Evolutionary conservation across 2,888 invertebrate species (phyloP).

Genomic region (Harpagoxenus sublaevis): DNA sequence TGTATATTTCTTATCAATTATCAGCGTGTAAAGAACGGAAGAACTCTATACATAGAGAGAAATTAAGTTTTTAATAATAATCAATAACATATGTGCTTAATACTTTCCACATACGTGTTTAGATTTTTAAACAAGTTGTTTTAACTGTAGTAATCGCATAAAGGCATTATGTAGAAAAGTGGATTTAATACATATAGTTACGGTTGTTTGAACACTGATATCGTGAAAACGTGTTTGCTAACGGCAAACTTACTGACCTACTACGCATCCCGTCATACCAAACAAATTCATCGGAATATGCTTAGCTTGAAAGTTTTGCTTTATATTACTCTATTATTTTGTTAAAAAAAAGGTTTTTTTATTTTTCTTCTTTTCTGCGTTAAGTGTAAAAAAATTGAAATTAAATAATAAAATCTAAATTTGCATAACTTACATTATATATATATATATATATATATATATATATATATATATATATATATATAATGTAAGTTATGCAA

Average conservation of each 20-base stretch:
- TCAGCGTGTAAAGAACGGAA: not conserved
- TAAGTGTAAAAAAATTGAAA: not conserved
- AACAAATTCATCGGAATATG: slow-evolving; percentile 5
- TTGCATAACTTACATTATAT: too few relatives aligned
- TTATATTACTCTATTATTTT: not conserved
- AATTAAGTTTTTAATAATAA: slow-evolving; percentile 13
- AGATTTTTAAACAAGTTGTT: not conserved
- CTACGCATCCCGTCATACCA: slow-evolving; percentile 55
- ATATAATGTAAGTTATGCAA: too few relatives aligned
- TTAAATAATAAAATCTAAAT: not conserved
- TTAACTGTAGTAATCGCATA: not conserved
- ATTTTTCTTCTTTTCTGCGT: not conserved
- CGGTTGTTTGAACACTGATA: slow-evolving; percentile 20
- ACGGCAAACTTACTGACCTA: slow-evolving; percentile 81
- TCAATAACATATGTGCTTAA: not conserved
- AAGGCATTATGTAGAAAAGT: not conserved
- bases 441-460: too few relatives aligned
- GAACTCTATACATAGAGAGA: not conserved
- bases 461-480: too few relatives aligned
- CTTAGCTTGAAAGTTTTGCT: not conserved
- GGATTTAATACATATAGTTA: slow-evolving; percentile 35
- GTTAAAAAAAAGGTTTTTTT: not conserved
- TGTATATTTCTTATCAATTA: not conserved
- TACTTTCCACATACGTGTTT: not conserved
- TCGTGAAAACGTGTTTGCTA: slow-evolving; percentile 69